Percentiles rank a stretch among this genome's conserved stretches.
phyloP scores from a whole-genome alignment of 2,113 vertebrate species.

The Gambusia affinis region DNA sequence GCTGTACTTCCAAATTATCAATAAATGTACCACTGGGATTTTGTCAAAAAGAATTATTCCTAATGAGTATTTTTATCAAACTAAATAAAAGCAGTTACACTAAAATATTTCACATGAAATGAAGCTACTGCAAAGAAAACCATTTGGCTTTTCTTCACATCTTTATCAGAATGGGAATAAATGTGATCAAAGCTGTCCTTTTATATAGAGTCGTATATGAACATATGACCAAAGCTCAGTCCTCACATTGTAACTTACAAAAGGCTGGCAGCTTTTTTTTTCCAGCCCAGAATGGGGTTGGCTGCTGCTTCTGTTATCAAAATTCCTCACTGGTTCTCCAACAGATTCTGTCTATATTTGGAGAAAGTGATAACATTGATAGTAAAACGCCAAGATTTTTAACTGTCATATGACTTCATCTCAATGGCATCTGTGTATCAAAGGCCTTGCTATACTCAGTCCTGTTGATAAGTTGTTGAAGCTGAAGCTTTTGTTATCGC shows the following conservation, averaged over 20 bases:
- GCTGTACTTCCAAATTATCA: no score
- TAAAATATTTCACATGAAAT: neutral
- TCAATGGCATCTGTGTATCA: slow-evolving; percentile 61
- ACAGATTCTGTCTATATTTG: slow-evolving; percentile 59
- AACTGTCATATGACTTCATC: slow-evolving; percentile 56
- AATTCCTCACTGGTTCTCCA: slow-evolving; percentile 38
- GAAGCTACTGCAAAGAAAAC: neutral
- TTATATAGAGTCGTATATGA: neutral
- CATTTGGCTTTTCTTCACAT: neutral
- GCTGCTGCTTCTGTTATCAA: slow-evolving; percentile 39
- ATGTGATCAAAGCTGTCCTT: neutral
- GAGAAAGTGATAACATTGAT: slow-evolving; percentile 43
- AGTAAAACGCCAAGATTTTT: slow-evolving; percentile 8
- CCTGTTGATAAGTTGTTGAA: slow-evolving; percentile 50
- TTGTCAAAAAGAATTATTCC: neutral
- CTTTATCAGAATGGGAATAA: neutral
- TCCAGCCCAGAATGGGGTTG: slow-evolving; percentile 27
- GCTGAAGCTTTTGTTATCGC: slow-evolving; percentile 31
- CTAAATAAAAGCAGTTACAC: neutral
- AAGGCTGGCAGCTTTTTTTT: slow-evolving; percentile 1
- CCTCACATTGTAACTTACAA: neutral
- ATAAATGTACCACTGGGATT: no score
- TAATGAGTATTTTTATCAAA: neutral
- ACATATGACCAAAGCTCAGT: neutral
- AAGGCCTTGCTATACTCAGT: slow-evolving; percentile 39